A percentile compares a stretch with the other conserved stretches of the same genome.
These are phyloP conservation scores for Drosophila meridiana DNA, from an alignment of 2,888 invertebrate species.

Conservation along the genomic window DNA sequence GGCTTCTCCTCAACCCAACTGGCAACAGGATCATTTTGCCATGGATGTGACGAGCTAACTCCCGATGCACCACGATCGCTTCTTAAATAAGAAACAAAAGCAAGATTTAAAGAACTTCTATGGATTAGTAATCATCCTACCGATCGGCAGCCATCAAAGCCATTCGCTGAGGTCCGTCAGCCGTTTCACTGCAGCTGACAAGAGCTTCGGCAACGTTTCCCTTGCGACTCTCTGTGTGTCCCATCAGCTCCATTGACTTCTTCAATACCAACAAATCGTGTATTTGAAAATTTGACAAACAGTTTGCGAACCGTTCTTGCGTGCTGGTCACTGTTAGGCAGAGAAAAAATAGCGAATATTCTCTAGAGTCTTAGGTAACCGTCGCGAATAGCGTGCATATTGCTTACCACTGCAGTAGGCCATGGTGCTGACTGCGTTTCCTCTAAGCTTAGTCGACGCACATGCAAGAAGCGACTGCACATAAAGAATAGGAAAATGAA, in stretches of 20 bases:
- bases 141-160: conserved; percentile 79
- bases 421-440: conserved; percentile 41
- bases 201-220: background rate
- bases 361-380: background rate
- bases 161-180: conserved; percentile 62
- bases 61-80: conserved; percentile 15
- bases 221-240: conserved; percentile 21
- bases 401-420: conserved; percentile 64
- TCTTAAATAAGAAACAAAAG: conserved; percentile 2
- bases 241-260: conserved; percentile 77
- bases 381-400: conserved; percentile 14
- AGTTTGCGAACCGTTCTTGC: conserved; percentile 62
- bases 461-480: conserved; percentile 36
- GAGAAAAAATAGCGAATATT: background rate
- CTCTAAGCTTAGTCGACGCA: background rate
- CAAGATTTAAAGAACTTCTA: background rate
- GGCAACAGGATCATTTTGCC: conserved; percentile 33
- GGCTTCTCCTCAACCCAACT: conserved; percentile 84
- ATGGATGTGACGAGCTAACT: conserved; percentile 17
- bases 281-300: conserved; percentile 89
- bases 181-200: conserved; percentile 2
- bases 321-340: conserved; percentile 52
- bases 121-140: conserved; percentile 45
- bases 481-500: conserved; percentile 22
- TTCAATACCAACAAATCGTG: conserved; percentile 89